Evolutionary conservation across 2,113 vertebrate genomes (phyloP), one percentile per base, ranked within the genome.

Genomic region (Trogon melanurus): DNA sequence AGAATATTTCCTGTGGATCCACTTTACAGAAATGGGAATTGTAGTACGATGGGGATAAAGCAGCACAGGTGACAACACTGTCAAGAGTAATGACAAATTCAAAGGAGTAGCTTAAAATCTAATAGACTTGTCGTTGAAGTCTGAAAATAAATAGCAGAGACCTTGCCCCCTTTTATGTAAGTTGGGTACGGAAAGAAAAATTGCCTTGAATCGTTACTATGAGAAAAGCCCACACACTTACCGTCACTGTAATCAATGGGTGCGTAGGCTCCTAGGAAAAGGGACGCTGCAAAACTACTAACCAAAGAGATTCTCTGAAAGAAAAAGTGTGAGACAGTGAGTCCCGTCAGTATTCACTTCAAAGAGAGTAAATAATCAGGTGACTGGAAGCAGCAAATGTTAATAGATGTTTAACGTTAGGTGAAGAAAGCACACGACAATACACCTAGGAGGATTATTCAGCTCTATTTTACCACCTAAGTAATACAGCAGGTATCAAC

Each of bases 301-400:
- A 99, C 98, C 98, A 99, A 94, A 44, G 99, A 99, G 95, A 99
- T 99, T 96, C 99, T 99, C 99, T 99, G 98, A 4, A 91, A 97
- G 62, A 94, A 60, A 95, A 93, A 92, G 47, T 5, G 44, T 10
- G 48, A 93, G 36, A 69, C 7, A 84, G 54, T 32, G 44, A 85
- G 20, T 80, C 13, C 13, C 56, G 54, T 69, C 48, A 78, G 30
- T 27, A 38, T 65, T 82, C 6, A 58, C 45, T 53, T 56, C 41
- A 17, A 45, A 85, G 34, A 89, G 70, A 51, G 9, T 15, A 32
- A 76, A 38, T 32, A 20, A 81, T 12, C n/a, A 88, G 88, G 32
- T 58, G 60, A 73, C 1, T 64, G 8, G 45, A 92, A 82, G 74
- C 36, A 84, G 79, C 8, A 83, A 93, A 74, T 48, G 21, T 90